Evolutionary conservation across 2,113 vertebrate species (phyloP), one percentile per base, ranked within the genome.

Genomic region (Nothocercus julius): DNA sequence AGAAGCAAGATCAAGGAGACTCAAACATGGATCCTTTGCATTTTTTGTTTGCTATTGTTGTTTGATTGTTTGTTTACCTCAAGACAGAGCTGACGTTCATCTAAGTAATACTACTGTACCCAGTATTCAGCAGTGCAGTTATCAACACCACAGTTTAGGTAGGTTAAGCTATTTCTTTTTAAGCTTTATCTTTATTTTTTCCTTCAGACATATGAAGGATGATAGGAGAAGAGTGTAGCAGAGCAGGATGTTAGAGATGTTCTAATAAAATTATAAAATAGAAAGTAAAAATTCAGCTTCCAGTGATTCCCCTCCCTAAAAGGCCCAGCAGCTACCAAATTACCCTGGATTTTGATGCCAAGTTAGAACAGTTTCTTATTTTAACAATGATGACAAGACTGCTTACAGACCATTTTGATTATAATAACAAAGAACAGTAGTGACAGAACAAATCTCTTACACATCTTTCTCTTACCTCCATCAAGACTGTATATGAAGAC

Each of bases 221-320:
- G 6, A 3, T 10, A 24, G 63, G 32, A 45, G 25, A 89, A 49
- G 9, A 73, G 59, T 0, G 1, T 10, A 56, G 27, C 12, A 25
- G 7, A 40, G 21, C 5, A 93, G 3, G 6, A 13, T 1, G 1
- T 56, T 66, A 63, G 5, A 2, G 10, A 15, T 21, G 14, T 25
- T 81, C n/a, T 44, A 67, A 77, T 5, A 82, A 44, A 0, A 2
- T 13, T 34, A 8, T 40, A 49, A 24, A 42, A 44, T 5, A 51
- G 9, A 13, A 84, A 76, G 25, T 38, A 89, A 84, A 82, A 36
- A 56, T 30, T 56, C 13, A 47, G 5, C 7, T 75, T 93, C 28
- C 84, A 56, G 4, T 45, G 25, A 36, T 56, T 51, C 21, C 49
- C 7, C 3, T 59, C 6, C 30, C 53, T 54, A 7, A 2, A 70